A percentile compares a stretch with the other conserved stretches of the same genome.
Evolutionary conservation across 2,113 vertebrate species (phyloP).

Genomic region (Podilymbus podiceps): DNA sequence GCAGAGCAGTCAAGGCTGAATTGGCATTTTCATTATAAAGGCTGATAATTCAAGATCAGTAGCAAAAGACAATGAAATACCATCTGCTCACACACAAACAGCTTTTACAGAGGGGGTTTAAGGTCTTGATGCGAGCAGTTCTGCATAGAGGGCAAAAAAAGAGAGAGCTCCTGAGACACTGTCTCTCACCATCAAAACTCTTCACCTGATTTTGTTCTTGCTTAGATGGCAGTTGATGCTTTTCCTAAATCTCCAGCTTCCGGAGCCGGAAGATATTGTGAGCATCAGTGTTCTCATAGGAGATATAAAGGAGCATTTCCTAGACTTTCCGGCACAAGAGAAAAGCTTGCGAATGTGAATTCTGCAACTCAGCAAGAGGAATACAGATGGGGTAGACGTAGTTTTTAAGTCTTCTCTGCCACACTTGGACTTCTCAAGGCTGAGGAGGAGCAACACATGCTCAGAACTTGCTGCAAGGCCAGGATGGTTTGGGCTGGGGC

Average conservation of each 20-base stretch:
- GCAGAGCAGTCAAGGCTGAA: slow-evolving; percentile 62
- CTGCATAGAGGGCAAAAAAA: slow-evolving; percentile 31
- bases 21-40: slow-evolving; percentile 51
- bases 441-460: neutral
- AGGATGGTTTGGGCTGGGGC: neutral
- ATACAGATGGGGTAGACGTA: too few species aligned
- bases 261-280: neutral
- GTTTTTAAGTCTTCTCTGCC: neutral
- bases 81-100: slow-evolving; percentile 60
- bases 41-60: slow-evolving; percentile 54
- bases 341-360: neutral
- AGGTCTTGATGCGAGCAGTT: slow-evolving; percentile 45
- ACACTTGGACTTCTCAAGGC: neutral
- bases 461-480: neutral
- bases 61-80: slow-evolving; percentile 60
- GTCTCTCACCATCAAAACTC: neutral
- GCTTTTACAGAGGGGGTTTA: slow-evolving; percentile 59
- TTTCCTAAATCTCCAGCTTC: neutral
- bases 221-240: neutral
- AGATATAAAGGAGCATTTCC: neutral
- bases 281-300: neutral
- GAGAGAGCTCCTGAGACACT: neutral
- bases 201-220: neutral
- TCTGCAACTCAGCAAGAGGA: neutral
- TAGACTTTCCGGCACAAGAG: neutral